A percentile compares a stretch with the other conserved stretches of the same genome.
Conservation (phyloP, 1,140 invertebrate species). For the Gerris buenoi region DNA sequence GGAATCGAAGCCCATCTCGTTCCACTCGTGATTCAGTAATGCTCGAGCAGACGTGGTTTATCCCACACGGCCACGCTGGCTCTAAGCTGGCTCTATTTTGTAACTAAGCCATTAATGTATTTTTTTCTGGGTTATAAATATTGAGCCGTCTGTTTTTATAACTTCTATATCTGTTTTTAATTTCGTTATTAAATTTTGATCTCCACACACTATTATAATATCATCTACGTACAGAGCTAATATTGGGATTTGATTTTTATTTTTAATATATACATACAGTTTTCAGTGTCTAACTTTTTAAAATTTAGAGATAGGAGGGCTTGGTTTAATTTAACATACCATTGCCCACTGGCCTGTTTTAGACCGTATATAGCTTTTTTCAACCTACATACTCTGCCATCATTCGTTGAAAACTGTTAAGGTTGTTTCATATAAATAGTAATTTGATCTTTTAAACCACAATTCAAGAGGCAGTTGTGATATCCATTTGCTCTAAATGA, state of each 20-base stretch:
- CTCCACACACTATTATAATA: constrained; percentile 1
- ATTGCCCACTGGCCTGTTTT: neutral
- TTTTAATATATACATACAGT: neutral
- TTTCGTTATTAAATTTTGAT: no score
- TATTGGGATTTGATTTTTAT: neutral
- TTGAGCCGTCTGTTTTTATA: neutral
- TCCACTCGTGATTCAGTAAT: no score
- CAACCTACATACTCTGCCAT: neutral
- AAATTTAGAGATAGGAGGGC: neutral
- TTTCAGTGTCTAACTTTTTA: neutral
- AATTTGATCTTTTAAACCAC: constrained; percentile 30
- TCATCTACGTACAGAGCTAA: neutral
- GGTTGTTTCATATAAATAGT: constrained; percentile 30
- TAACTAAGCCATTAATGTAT: neutral
- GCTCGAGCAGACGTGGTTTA: no score
- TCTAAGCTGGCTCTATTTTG: no score
- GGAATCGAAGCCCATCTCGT: no score
- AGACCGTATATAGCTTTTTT: neutral
- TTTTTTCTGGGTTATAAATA: neutral
- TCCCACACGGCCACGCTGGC: no score
- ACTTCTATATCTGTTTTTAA: neutral
- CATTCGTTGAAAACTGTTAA: no score
- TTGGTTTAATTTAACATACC: neutral
- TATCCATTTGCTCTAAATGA: constrained; percentile 10
- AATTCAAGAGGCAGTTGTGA: constrained; percentile 30